A percentile compares a stretch with the other conserved stretches of the same genome.
Conservation (phyloP, 2,113 vertebrate species). For the Probosciger aterrimus region DNA sequence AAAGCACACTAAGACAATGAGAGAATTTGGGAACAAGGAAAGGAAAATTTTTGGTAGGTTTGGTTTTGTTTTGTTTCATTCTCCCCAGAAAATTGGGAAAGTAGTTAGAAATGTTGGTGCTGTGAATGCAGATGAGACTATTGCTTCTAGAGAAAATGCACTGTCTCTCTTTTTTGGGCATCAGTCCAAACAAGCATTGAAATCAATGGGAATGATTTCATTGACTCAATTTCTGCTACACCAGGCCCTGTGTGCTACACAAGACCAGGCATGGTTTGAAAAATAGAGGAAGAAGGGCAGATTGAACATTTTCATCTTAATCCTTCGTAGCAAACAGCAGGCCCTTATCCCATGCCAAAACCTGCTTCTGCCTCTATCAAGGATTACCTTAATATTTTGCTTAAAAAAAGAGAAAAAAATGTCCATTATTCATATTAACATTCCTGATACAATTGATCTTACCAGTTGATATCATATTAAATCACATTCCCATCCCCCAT, state of each 20-base stretch:
- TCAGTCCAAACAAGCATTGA: background rate
- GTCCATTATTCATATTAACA: background rate
- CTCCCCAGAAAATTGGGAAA: fast-evolving
- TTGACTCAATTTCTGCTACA: background rate
- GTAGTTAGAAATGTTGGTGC: background rate
- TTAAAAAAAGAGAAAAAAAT: background rate
- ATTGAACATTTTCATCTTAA: background rate
- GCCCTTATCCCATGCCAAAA: background rate
- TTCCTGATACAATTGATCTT: background rate
- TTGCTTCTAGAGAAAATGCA: background rate
- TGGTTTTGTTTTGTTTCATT: background rate
- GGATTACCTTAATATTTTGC: background rate
- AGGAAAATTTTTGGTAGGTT: background rate
- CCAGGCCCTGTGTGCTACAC: background rate
- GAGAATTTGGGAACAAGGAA: background rate
- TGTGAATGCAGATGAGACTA: background rate
- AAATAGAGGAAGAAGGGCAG: background rate
- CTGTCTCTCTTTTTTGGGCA: background rate
- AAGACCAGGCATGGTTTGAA: background rate
- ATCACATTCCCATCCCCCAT: background rate
- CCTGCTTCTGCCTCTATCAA: background rate
- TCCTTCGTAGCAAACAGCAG: background rate
- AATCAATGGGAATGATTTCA: background rate
- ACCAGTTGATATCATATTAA: background rate
- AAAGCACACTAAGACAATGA: background rate